A percentile compares a stretch with the other conserved stretches of the same genome.
Evolutionary conservation across 2,113 vertebrate genomes (phyloP).

Genomic region (Chitala chitala): DNA sequence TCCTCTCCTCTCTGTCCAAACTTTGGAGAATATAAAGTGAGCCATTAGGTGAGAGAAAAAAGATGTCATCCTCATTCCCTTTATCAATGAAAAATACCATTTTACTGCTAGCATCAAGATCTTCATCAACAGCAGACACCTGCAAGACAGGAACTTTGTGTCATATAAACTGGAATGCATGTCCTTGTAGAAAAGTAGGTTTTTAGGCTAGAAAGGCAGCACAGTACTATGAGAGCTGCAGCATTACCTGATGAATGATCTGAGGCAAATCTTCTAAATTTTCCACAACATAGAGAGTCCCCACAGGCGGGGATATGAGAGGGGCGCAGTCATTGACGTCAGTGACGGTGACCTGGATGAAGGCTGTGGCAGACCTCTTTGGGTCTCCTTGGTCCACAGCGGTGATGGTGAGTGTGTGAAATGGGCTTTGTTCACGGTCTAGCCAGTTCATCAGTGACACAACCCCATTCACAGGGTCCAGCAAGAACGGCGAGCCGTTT

Average conservation of each 20-base stretch:
- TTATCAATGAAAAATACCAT: slow-evolving; percentile 34
- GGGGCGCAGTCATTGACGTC: slow-evolving; percentile 47
- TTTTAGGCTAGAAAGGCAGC: neutral
- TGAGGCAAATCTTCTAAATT: slow-evolving; percentile 36
- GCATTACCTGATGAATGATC: slow-evolving; percentile 33
- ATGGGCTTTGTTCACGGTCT: slow-evolving; percentile 51
- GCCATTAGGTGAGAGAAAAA: slow-evolving; percentile 39
- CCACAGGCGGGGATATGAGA: slow-evolving; percentile 24
- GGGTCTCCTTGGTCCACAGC: slow-evolving; percentile 37
- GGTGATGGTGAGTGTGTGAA: slow-evolving; percentile 29
- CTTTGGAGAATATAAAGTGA: slow-evolving; percentile 32
- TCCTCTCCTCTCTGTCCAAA: slow-evolving; percentile 40
- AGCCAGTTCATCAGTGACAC: slow-evolving; percentile 50
- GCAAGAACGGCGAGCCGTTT: slow-evolving; percentile 42
- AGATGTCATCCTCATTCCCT: slow-evolving; percentile 37
- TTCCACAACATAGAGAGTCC: slow-evolving; percentile 40
- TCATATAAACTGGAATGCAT: too few species aligned
- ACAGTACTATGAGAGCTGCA: neutral
- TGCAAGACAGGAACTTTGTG: too few species aligned
- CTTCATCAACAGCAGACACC: slow-evolving; percentile 41
- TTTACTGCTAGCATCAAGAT: slow-evolving; percentile 36
- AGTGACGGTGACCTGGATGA: slow-evolving; percentile 37
- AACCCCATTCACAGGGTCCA: slow-evolving; percentile 54
- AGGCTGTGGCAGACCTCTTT: slow-evolving; percentile 34
- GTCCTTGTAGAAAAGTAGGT: too few species aligned